Evolutionary conservation across 1,140 invertebrate species (phyloP).

Genomic region (Polypedilum vanderplanki): DNA sequence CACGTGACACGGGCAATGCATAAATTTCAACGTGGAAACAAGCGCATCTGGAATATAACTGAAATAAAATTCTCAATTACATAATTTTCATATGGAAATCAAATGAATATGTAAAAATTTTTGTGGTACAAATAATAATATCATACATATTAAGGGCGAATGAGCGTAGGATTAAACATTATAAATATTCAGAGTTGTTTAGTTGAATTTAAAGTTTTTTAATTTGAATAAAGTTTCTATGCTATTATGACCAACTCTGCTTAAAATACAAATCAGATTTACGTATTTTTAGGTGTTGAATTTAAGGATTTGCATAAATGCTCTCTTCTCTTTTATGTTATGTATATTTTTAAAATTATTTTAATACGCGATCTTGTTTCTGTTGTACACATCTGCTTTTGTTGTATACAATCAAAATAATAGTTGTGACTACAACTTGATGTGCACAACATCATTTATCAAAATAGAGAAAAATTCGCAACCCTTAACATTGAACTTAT

Average conservation of each 20-base stretch:
- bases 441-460: too few species aligned
- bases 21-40: background rate
- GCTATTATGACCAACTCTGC: too few species aligned
- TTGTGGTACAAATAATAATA: constrained; percentile 5
- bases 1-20: background rate
- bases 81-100: background rate
- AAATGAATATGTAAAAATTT: background rate
- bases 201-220: too few species aligned
- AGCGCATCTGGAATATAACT: constrained; percentile 5
- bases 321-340: background rate
- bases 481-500: too few species aligned
- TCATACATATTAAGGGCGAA: background rate
- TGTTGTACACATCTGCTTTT: background rate
- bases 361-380: too few species aligned
- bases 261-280: background rate
- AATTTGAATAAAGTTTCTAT: too few species aligned
- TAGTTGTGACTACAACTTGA: too few species aligned
- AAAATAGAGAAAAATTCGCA: too few species aligned
- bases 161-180: too few species aligned
- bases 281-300: constrained; percentile 10
- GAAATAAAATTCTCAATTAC: constrained; percentile 1
- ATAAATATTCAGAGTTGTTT: too few species aligned
- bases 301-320: constrained; percentile 4
- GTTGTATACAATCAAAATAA: background rate
- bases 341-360: background rate